Percentiles rank a stretch among this genome's conserved stretches.
phyloP scores from a whole-genome alignment of 2,113 vertebrate species.

The Anarhynchus alexandrinus region DNA sequence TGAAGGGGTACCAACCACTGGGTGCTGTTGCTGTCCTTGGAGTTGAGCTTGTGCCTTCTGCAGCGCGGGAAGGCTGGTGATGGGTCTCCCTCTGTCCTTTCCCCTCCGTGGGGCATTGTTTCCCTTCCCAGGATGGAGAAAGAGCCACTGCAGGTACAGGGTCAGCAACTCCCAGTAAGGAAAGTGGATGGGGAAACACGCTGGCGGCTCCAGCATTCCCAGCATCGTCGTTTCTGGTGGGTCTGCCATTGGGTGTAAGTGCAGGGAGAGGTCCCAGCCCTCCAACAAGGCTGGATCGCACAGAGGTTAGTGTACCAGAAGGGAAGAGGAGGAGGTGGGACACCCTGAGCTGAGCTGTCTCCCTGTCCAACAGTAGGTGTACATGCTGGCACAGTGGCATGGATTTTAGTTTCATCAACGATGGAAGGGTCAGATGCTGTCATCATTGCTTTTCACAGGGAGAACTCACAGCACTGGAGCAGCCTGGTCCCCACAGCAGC shows the following conservation, averaged over 20 bases:
- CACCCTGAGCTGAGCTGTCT: rapidly evolving
- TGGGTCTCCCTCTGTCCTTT: neutral
- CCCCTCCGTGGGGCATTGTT: rapidly evolving
- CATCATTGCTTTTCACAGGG: neutral
- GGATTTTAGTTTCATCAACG: neutral
- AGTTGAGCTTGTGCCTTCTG: neutral
- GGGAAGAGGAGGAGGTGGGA: neutral
- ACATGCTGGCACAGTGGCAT: neutral
- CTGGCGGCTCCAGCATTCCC: neutral
- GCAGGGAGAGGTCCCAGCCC: neutral
- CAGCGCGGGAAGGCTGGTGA: neutral
- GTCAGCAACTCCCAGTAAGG: neutral
- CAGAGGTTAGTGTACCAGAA: neutral
- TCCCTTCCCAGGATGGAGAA: neutral
- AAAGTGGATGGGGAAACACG: neutral
- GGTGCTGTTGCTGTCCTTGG: neutral
- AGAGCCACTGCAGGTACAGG: neutral
- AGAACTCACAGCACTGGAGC: neutral
- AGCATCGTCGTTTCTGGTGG: neutral
- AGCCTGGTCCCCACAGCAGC: neutral
- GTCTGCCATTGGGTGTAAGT: neutral
- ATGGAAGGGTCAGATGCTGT: neutral
- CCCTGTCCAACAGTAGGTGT: neutral
- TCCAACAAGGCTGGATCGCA: neutral
- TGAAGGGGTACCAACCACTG: neutral